These are phyloP conservation scores for Fulica atra DNA, from an alignment of 2,113 vertebrate genomes.

Conservation along the genomic window DNA sequence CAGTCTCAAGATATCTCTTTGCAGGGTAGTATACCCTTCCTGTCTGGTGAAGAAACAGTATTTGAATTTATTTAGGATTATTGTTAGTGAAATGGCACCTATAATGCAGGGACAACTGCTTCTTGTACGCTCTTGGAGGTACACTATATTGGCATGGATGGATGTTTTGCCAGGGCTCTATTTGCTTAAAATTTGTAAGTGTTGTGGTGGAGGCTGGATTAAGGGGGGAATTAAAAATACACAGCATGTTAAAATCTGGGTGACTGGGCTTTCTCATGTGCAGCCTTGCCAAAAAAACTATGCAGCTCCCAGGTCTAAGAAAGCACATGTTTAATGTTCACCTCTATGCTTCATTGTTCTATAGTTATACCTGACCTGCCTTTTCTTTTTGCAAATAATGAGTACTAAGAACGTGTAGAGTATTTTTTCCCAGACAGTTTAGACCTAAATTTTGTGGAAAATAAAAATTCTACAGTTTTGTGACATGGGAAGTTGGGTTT, in stretches of 20 bases:
- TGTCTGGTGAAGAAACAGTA: not conserved
- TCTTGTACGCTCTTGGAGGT: not conserved
- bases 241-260: not conserved
- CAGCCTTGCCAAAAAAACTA: not conserved
- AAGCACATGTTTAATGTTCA: not conserved
- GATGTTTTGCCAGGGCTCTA: not conserved
- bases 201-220: not conserved
- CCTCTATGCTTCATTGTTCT: not conserved
- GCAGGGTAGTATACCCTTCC: not conserved
- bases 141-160: not conserved
- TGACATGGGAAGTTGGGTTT: not conserved
- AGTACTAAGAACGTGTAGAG: not conserved
- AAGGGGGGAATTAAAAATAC: not conserved
- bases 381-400: not conserved
- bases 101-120: not conserved
- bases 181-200: not conserved
- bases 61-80: not conserved
- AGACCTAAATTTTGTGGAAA: not conserved
- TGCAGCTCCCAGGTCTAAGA: not conserved
- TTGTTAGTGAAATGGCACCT: not conserved
- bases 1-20: not conserved
- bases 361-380: rapidly evolving
- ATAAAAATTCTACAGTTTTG: not conserved
- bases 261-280: not conserved
- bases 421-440: not conserved